Evolutionary conservation across 1,140 invertebrate genomes (phyloP), one percentile per base, ranked within the genome.

Genomic region (Battus philenor): DNA sequence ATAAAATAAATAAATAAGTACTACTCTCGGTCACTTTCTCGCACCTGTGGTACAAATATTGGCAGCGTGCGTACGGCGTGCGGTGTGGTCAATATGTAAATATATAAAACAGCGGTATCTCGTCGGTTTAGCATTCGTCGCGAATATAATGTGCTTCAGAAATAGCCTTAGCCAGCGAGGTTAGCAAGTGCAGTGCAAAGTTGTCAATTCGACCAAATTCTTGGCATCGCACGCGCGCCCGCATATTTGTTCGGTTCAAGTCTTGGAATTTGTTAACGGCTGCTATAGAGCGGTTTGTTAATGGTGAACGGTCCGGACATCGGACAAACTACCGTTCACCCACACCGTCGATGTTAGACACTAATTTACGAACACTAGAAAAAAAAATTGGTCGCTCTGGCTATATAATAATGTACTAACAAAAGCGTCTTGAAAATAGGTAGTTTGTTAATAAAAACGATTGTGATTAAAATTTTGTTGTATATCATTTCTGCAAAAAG

Each of bases 151-250:
- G 44, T 43, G 50, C 32, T 52, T 50, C 59, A 56, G 51, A 59
- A 66, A 66, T 59, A 64, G 48, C 54, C 47, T 50, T 36, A 41
- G 48, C 18, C 30, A 20, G 41, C 56, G 67, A 70, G 58, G 66
- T 67, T 63, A 71, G 65, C 66, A 69, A 67, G 63, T 64, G 59
- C 48, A 46, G 36, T 55, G 58, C 54, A 59, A 66, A 76, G 64
- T 68, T 52, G 58, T 53, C 50, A 59, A 64, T 65, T 78, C 60
- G 59, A 72, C 70, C 57, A 76, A 76, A 81, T 78, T 81, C 74
- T 74, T 81, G 65, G 77, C 76, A 77, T 70, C 56, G 60, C 62
- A 9, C 29, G 54, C 44, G 54, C 55, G 60, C 56, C 50, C 62
- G 64, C 63, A 73, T 73, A 74, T 70, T 72, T 78, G 53, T 49